Base-by-base conservation (phyloP, 2,888 invertebrate species). In the Cremastinae sp. region DNA sequence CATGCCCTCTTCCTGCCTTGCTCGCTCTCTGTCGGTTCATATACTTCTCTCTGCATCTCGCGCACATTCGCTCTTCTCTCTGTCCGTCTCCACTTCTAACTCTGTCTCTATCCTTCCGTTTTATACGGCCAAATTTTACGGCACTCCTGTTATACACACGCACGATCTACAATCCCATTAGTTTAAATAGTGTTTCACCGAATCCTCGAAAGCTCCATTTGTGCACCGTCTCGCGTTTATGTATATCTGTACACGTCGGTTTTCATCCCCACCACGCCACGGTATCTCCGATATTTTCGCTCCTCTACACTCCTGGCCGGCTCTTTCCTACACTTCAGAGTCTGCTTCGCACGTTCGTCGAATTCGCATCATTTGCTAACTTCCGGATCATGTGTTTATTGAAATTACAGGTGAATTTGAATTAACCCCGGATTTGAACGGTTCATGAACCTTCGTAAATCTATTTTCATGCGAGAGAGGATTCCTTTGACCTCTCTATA, bases 121-220 rank as follows among this genome's bases (percentile, higher is more conserved):
- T n/a, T n/a, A 45, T 18, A 28, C 45, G 22, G 47, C 45, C 20
- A 38, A 68, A 68, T 68, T 68, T 68, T 56, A 56, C 47, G 12
- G 47, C 18, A 41, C 36, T 20, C n/a, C 20, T 4, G 18, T 58
- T 10, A 20, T 28, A 10, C 22, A 20, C 3, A 10, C 14, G 16
- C 18, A 49, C 47, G 68, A 75, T 78, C 74, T 74, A 77, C 78
- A 59, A 79, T 80, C 78, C 84, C 85, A 84, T 86, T 85, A 84
- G 82, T 84, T 86, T 84, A 80, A 86, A 85, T 83, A 82, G 84
- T 84, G 84, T 83, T 75, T n/a, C n/a, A n/a, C 78, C 79, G 66
- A 80, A 75, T 65, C 14, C 58, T 51, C 43, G n/a, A 8, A 38
- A 16, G 36, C 43, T 12, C 16, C 49, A 47, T 59, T 73, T 59